phyloP scores from a whole-genome alignment of 2,797 vertebrate species.

The Erpetoichthys calabaricus region DNA sequence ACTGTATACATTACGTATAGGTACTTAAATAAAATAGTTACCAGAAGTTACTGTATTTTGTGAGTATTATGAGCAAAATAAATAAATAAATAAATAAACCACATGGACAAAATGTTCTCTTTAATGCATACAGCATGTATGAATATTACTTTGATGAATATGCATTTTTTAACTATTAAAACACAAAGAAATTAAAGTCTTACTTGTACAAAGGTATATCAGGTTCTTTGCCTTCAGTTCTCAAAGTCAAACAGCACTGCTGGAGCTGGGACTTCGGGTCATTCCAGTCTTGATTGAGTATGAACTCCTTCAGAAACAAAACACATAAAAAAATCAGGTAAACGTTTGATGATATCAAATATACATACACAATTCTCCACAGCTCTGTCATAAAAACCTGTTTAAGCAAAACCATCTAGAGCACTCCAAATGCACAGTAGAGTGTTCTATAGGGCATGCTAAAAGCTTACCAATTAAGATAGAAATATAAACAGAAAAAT shows the following conservation, averaged over 20 bases:
- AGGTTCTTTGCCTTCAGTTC: slow-evolving; percentile 92
- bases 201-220: slow-evolving; percentile 98
- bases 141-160: no score
- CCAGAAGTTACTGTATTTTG: no score
- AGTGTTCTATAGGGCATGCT: slow-evolving; percentile 39
- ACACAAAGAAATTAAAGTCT: slow-evolving; percentile 24
- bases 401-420: slow-evolving; percentile 46
- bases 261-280: slow-evolving; percentile 98
- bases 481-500: not conserved
- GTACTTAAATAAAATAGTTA: no score
- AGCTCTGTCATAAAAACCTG: slow-evolving; percentile 40
- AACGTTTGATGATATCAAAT: not conserved
- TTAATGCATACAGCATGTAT: no score
- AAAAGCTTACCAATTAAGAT: slow-evolving; percentile 54
- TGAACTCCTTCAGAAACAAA: slow-evolving; percentile 71
- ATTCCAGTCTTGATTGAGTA: slow-evolving; percentile 98
- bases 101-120: no score
- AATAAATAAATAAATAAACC: no score
- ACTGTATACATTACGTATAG: no score
- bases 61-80: no score
- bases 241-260: slow-evolving; percentile 87
- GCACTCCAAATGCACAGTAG: slow-evolving; percentile 33
- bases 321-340: not conserved
- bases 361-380: slow-evolving; percentile 12
- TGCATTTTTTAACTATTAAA: no score